Evolutionary conservation across 2,888 invertebrate genomes (phyloP), one percentile per base, ranked within the genome.

Genomic region (Sclerodermus sp.): DNA sequence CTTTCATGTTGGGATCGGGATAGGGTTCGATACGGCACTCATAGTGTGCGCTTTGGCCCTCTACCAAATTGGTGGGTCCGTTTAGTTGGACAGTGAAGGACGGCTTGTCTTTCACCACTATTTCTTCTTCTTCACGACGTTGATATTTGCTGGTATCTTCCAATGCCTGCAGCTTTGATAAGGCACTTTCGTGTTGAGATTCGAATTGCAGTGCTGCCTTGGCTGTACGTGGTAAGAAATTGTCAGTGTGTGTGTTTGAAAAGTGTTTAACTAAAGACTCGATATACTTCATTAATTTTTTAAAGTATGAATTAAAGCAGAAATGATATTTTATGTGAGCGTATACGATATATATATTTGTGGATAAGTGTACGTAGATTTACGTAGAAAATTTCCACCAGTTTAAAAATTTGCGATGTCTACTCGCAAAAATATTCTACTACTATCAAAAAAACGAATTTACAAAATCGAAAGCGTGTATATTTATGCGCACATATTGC

Each of bases 21-120:
- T 93, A 93, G 12, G 95, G 95, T 75, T 94, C 94, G 71, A 95
- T 91, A 45, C 94, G 87, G 70, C 93, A 93, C 80, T 95, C 95
- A 70, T 93, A 93, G 77, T 95, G 93, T 49, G 93, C 92, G 71
- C 92, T 92, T 80, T 93, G 92, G 0, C 89, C 91, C 79, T 95
- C 95, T 41, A 89, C 83, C 46, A 96, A 82, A 61, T 85, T 88
- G n/a, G 86, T 85, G 14, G 93, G 93, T 14, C 94, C 94, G 71
- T 91, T 91, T 39, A 95, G 80, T 74, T 91, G 89, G 6, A 91
- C 91, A 10, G 90, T 87, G 72, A 96, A 95, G 53, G 86, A 83
- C 8, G 96, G 96, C 46, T 91, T 87, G 76, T 91, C 90, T 44
- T 87, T 93, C 1, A 93, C 87, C 5, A 85, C 81, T 41, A 89